Evolutionary conservation across 2,797 vertebrate species (phyloP).

Genomic region (Choloepus didactylus): DNA sequence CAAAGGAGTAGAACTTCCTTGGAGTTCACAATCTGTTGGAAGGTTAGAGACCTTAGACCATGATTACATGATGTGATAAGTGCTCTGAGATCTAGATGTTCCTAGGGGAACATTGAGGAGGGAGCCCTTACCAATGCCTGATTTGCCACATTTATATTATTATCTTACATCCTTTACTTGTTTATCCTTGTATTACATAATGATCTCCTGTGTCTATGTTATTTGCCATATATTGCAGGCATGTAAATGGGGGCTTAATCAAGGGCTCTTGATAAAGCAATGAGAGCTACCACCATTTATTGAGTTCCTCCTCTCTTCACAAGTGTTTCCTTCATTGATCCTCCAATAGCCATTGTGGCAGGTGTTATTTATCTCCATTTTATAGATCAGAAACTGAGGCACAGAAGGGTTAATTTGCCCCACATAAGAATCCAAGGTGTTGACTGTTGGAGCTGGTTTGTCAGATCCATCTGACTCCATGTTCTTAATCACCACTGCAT

Average conservation of each 20-base stretch:
- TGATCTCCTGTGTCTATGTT: not conserved
- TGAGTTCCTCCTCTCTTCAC: not conserved
- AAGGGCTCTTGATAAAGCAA: not conserved
- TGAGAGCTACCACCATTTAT: not conserved
- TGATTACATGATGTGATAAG: not conserved
- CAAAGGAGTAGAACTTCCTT: not conserved
- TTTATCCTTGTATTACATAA: not conserved
- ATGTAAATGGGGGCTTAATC: not conserved
- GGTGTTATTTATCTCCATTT: not conserved
- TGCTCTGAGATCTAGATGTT: not conserved
- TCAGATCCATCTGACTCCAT: not conserved
- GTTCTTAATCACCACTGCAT: not conserved
- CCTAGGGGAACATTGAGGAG: not conserved
- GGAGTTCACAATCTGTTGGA: not conserved
- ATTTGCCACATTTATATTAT: not conserved
- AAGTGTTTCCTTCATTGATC: not conserved
- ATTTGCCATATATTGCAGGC: not conserved
- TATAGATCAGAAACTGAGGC: slow-evolving; percentile 9
- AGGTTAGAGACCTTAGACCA: not conserved
- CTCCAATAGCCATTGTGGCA: not conserved
- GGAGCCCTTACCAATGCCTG: not conserved
- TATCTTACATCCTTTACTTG: not conserved
- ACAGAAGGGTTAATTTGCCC: not conserved
- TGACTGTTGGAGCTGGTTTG: not conserved
- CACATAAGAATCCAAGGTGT: slow-evolving; percentile 1